Base-by-base conservation (phyloP, 2,888 invertebrate genomes). In the Phlogophora meticulosa region DNA sequence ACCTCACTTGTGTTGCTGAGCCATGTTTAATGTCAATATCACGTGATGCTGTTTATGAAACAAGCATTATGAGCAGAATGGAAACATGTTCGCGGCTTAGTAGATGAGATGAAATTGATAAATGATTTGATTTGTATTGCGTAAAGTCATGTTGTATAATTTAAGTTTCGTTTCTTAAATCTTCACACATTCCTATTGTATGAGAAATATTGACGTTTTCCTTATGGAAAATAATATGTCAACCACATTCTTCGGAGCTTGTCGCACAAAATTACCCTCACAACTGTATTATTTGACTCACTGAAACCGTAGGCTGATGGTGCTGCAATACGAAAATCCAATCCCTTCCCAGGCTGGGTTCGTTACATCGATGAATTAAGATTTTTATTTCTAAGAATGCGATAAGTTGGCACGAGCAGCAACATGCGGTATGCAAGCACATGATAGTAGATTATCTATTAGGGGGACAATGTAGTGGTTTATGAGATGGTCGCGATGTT, bases 371-470 rank as follows among this genome's bases (percentile, higher is more conserved):
- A 49, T 36, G 60, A 52, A 72, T 64, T 64, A 59, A 60, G 60
- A 68, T 67, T 72, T 68, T 60, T 68, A 60, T 60, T 48, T 42
- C 60, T 64, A 60, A 34, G 15, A 22, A 36, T 48, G 42, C 45
- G n/a, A n/a, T n/a, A n/a, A n/a, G n/a, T 22, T 20, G 20, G 13
- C 20, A 43, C 7, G 20, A 11, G 11, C 10, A 22, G 22, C 11
- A 20, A 43, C 20, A 7, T 42, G n/a, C 40, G 5, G 5, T 17
- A 7, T 17, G 13, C 20, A 43, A 11, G 43, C 22, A 22, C 45
- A 45, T 20, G 20, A 22, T 28, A 28, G 28, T 28, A 28, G 5
- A 28, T 28, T 28, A 28, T 28, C 5, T 2, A 28, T n/a, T n/a
- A n/a, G n/a, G n/a, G n/a, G n/a, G n/a, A n/a, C n/a, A n/a, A n/a